Conservation (phyloP, 2,888 invertebrate genomes). For the Lamellibrachia satsuma region DNA sequence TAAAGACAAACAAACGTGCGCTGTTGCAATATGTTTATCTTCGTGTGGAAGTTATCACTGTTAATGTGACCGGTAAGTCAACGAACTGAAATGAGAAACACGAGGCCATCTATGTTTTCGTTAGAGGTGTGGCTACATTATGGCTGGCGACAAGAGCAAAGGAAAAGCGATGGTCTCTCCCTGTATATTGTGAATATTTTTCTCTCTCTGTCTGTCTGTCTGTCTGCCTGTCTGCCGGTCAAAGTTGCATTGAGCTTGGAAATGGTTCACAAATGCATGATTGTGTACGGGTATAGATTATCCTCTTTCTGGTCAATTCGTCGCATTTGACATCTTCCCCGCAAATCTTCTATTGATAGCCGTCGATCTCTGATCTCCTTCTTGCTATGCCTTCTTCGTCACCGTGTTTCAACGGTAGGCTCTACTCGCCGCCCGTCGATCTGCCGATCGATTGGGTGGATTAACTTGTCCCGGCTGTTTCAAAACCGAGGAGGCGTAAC, state of each 20-base stretch:
- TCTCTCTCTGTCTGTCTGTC: too few relatives aligned
- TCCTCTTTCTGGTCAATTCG: too few relatives aligned
- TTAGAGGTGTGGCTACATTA: too few relatives aligned
- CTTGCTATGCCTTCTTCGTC: neutral
- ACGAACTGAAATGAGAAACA: neutral
- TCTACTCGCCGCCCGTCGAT: neutral
- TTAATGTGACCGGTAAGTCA: neutral
- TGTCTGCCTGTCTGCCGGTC: too few relatives aligned
- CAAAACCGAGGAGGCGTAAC: neutral
- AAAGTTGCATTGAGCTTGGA: too few relatives aligned
- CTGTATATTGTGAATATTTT: too few relatives aligned
- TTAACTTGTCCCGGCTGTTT: neutral
- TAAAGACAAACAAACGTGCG: conserved; percentile 5
- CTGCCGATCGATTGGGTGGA: neutral
- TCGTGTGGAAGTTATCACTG: neutral
- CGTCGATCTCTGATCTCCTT: neutral
- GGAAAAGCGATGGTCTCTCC: too few relatives aligned
- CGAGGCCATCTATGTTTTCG: neutral
- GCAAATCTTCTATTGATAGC: too few relatives aligned
- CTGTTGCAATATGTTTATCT: neutral
- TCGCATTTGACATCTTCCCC: too few relatives aligned
- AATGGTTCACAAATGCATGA: too few relatives aligned
- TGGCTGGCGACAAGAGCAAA: too few relatives aligned
- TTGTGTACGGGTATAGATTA: too few relatives aligned
- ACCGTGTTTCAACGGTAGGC: neutral